phyloP scores from a whole-genome alignment of 1,140 invertebrate species.

The Aporrectodea caliginosa region DNA sequence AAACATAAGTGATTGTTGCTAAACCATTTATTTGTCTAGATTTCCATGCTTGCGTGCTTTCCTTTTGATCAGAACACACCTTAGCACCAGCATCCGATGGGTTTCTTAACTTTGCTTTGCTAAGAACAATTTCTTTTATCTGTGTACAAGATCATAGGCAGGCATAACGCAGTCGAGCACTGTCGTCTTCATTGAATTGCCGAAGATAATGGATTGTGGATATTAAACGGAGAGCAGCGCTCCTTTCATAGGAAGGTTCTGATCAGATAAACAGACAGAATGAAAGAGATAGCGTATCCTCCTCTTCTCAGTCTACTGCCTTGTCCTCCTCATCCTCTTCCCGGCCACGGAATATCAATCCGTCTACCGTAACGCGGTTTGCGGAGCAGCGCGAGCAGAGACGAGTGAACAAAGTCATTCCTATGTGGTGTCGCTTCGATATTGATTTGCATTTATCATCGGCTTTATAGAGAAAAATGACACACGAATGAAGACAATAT shows the following conservation, averaged over 20 bases:
- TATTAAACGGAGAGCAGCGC: background rate
- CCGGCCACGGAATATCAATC: background rate
- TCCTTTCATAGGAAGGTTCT: background rate
- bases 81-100: no score
- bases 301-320: no score
- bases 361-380: no score
- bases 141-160: background rate
- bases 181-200: background rate
- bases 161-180: background rate
- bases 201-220: conserved; percentile 2
- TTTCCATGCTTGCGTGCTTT: no score
- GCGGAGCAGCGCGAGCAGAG: no score
- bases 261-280: background rate
- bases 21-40: no score
- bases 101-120: no score
- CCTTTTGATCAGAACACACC: no score
- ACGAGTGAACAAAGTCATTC: no score
- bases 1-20: no score
- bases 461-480: background rate
- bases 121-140: no score
- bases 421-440: background rate
- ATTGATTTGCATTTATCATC: conserved; percentile 3
- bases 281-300: background rate
- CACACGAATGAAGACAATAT: background rate
- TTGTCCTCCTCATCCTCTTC: no score